Evolutionary conservation across 2,113 vertebrate species (phyloP).

Genomic region (Pandion haliaetus): DNA sequence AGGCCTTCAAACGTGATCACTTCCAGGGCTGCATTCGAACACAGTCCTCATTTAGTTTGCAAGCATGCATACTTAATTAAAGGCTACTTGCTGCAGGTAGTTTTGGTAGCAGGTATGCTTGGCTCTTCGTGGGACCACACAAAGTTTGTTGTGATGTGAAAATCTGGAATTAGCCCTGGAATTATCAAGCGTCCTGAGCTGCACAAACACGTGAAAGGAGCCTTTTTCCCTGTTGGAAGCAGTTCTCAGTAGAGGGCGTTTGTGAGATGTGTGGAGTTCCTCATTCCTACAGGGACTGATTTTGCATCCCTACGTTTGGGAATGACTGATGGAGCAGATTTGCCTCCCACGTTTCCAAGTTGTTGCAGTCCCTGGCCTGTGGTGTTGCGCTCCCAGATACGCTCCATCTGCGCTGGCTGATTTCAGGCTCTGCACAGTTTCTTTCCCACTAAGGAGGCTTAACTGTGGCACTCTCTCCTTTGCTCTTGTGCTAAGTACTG

Average conservation of each 20-base stretch:
- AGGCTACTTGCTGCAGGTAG: not conserved
- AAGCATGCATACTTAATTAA: not conserved
- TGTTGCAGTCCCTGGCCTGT: not conserved
- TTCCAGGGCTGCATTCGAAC: not conserved
- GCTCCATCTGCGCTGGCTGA: not conserved
- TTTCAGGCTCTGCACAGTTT: not conserved
- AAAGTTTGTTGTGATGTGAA: not conserved
- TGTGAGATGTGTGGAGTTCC: not conserved
- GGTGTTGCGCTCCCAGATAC: not conserved
- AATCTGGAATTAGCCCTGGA: not conserved
- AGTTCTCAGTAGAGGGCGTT: not conserved
- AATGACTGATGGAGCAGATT: not conserved
- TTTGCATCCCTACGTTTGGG: not conserved
- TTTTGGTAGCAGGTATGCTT: not conserved
- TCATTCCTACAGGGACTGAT: not conserved
- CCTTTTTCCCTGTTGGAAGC: not conserved
- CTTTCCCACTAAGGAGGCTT: not conserved
- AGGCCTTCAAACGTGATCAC: not conserved
- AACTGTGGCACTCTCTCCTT: not conserved
- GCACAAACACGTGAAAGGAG: not conserved
- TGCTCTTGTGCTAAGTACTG: not conserved
- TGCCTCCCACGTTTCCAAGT: not conserved
- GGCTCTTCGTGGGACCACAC: not conserved
- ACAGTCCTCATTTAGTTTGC: not conserved
- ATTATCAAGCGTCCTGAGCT: not conserved